Conservation (phyloP, 2,888 invertebrate species). For the Rhagium mordax region DNA sequence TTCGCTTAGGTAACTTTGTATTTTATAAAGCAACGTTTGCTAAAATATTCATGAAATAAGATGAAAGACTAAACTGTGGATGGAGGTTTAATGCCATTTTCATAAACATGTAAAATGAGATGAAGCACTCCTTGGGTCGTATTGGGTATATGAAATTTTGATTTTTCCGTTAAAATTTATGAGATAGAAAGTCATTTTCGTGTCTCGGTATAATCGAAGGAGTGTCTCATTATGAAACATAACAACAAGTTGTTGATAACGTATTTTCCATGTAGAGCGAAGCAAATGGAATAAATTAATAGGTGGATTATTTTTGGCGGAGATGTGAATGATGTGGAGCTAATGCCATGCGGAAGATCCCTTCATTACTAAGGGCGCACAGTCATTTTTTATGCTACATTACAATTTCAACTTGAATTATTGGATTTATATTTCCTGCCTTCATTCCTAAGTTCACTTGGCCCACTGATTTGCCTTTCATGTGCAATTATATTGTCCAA, state of each 20-base stretch:
- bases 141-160: not conserved
- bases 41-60: conserved; percentile 22
- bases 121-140: not conserved
- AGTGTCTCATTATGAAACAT: not conserved
- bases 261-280: too few species aligned
- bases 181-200: not conserved
- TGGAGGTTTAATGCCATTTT: conserved; percentile 13
- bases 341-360: too few species aligned
- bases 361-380: too few species aligned
- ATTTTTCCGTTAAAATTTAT: not conserved
- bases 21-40: conserved; percentile 21
- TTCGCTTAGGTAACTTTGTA: conserved; percentile 17
- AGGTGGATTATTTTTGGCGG: too few species aligned
- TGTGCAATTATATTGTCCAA: not conserved
- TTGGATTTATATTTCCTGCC: too few species aligned
- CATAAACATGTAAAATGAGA: conserved; percentile 4
- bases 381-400: too few species aligned
- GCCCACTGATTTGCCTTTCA: not conserved
- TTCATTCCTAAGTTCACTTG: too few species aligned
- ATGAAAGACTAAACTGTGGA: conserved; percentile 24
- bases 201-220: not conserved
- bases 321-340: too few species aligned
- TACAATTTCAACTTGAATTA: too few species aligned
- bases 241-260: too few species aligned
- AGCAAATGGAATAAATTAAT: too few species aligned